A percentile compares a stretch with the other conserved stretches of the same genome.
Evolutionary conservation across 2,888 invertebrate genomes (phyloP).

Genomic region (Cantharis flavilabris): DNA sequence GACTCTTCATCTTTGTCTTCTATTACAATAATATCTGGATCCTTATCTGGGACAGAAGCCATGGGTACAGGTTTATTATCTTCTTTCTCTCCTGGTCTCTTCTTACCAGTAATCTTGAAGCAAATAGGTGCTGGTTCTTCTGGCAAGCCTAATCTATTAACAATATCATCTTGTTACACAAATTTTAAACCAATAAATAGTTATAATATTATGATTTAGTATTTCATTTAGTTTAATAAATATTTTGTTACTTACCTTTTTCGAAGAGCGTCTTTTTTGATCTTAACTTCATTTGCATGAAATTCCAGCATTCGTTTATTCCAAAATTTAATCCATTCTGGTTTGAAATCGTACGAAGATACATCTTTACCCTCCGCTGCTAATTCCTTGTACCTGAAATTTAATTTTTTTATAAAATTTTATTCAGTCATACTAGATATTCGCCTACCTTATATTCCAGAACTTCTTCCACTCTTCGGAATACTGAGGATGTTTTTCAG

Average conservation of each 20-base stretch:
- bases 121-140: conserved; percentile 51
- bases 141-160: conserved; percentile 42
- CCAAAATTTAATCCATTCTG: conserved; percentile 89
- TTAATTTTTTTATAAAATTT: not conserved
- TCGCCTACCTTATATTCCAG: conserved; percentile 71
- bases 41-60: conserved; percentile 49
- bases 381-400: conserved; percentile 68
- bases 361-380: conserved; percentile 78
- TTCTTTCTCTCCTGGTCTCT: conserved; percentile 29
- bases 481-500: conserved; percentile 86
- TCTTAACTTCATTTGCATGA: conserved; percentile 70
- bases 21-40: conserved; percentile 49
- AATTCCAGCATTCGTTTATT: conserved; percentile 80
- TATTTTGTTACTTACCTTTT: conserved; percentile 56
- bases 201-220: too few relatives aligned
- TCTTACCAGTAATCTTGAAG: conserved; percentile 49
- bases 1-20: conserved; percentile 50
- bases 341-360: conserved; percentile 81
- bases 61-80: conserved; percentile 44
- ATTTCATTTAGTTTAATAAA: too few relatives aligned
- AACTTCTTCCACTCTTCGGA: conserved; percentile 90
- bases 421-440: not conserved
- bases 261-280: conserved; percentile 70
- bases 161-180: not conserved
- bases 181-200: not conserved